phyloP scores from a whole-genome alignment of 2,113 vertebrate genomes.

The Anguilla rostrata region DNA sequence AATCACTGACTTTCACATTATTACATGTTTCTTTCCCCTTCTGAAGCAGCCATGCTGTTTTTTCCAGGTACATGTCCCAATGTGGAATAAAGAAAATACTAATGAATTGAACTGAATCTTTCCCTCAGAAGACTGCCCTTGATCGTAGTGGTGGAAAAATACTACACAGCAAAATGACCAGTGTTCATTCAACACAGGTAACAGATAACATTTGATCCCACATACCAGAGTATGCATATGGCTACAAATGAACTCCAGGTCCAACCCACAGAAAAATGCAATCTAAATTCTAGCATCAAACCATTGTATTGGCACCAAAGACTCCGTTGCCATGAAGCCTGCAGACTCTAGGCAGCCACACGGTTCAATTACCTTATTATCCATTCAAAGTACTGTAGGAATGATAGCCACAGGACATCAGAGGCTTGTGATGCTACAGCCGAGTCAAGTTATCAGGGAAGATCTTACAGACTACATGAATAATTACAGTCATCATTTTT shows the following conservation, averaged over 20 bases:
- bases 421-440: neutral
- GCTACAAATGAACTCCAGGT: neutral
- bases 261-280: neutral
- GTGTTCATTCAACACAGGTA: too few relatives aligned
- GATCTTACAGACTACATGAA: conserved; percentile 13
- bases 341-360: neutral
- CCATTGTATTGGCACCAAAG: neutral
- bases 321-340: neutral
- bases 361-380: neutral
- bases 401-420: neutral
- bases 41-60: too few relatives aligned
- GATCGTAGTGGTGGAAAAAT: neutral
- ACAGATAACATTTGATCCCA: too few relatives aligned
- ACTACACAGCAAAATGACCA: too few relatives aligned
- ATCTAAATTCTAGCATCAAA: neutral
- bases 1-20: neutral
- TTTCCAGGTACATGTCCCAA: too few relatives aligned
- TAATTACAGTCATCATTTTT: neutral
- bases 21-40: neutral
- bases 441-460: conserved; percentile 1
- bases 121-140: neutral
- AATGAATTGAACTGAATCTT: neutral
- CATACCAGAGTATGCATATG: neutral
- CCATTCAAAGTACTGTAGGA: neutral
- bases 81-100: too few relatives aligned